These are phyloP conservation scores for Epinephelus awoara DNA, from an alignment of 2,797 vertebrate species.

Conservation along the genomic window DNA sequence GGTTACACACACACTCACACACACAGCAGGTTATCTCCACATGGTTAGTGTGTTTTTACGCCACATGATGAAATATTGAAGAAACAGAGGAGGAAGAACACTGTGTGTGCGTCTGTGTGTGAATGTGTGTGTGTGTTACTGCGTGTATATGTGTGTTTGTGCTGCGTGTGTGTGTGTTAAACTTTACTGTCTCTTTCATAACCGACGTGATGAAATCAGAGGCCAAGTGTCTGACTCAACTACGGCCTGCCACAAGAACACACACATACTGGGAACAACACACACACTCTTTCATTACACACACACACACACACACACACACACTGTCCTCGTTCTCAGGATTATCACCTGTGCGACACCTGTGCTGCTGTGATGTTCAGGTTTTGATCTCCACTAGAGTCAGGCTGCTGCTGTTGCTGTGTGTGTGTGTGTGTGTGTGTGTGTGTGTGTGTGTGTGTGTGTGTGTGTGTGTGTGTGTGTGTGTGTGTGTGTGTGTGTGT, in stretches of 20 bases:
- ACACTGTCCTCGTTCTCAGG: slow-evolving; percentile 44
- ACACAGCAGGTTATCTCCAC: slow-evolving; percentile 75
- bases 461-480: slow-evolving; percentile 16
- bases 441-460: background rate
- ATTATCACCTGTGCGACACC: slow-evolving; percentile 52
- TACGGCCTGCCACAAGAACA: slow-evolving; percentile 70
- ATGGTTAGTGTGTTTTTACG: slow-evolving; percentile 77
- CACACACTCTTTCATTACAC: slow-evolving; percentile 4
- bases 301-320: slow-evolving; percentile 13
- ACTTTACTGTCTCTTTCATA: slow-evolving; percentile 85
- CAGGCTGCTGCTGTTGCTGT: background rate
- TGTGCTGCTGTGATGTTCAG: slow-evolving; percentile 42
- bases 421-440: background rate
- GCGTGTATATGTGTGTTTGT: slow-evolving; percentile 12
- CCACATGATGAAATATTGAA: slow-evolving; percentile 84
- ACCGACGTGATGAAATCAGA: slow-evolving; percentile 87
- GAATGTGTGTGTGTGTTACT: slow-evolving; percentile 5
- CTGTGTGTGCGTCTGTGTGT: slow-evolving; percentile 18
- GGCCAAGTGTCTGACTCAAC: slow-evolving; percentile 86
- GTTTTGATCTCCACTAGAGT: slow-evolving; percentile 34
- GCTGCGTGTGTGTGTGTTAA: slow-evolving; percentile 59
- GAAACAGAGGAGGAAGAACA: slow-evolving; percentile 71
- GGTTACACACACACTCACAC: slow-evolving; percentile 40
- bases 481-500: slow-evolving; percentile 17
- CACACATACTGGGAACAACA: slow-evolving; percentile 50